Base-by-base conservation (phyloP, 2,888 invertebrate species). In the Melinaea menophilus region DNA sequence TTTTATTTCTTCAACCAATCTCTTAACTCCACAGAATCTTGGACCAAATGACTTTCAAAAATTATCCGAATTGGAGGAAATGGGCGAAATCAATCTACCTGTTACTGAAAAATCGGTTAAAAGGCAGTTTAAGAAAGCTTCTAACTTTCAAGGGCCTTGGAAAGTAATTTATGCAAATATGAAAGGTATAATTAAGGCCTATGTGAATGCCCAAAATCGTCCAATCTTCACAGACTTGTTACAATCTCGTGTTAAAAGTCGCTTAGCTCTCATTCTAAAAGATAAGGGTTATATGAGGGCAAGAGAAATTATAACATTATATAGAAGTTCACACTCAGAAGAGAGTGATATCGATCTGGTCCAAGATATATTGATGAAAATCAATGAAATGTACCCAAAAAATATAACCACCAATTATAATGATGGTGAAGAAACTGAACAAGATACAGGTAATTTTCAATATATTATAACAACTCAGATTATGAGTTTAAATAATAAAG, bases 11-110 rank as follows among this genome's bases (percentile, higher is more conserved):
- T n/a, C 48, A 48, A 35, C 35, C 55, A 37, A 12, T 47, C 2
- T 61, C 69, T 64, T 63, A 66, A 63, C 68, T 73, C 59, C 72
- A 65, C 77, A 77, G 77, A 73, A 75, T 48, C 72, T 68, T 58
- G 74, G 73, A 48, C 66, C 71, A 9, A 72, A 68, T 55, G 71
- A 71, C 55, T 57, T 68, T n/a, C 63, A 61, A 56, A 71, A 71
- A 33, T 70, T 72, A 51, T 59, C 35, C 55, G 45, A 51, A 56
- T 63, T 62, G 9, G 64, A 66, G 56, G 35, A 62, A 61, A 56
- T 58, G n/a, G 47, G 22, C 48, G 56, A 33, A 60, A 54, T 33
- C 35, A 64, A 61, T 35, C 31, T 61, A 41, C 31, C 13, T 47
- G 11, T 11, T 41, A 37, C 5, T n/a, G 37, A n/a, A 12, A 33